Evolutionary conservation across 2,888 invertebrate genomes (phyloP).

Genomic region (Coelinius sp.): DNA sequence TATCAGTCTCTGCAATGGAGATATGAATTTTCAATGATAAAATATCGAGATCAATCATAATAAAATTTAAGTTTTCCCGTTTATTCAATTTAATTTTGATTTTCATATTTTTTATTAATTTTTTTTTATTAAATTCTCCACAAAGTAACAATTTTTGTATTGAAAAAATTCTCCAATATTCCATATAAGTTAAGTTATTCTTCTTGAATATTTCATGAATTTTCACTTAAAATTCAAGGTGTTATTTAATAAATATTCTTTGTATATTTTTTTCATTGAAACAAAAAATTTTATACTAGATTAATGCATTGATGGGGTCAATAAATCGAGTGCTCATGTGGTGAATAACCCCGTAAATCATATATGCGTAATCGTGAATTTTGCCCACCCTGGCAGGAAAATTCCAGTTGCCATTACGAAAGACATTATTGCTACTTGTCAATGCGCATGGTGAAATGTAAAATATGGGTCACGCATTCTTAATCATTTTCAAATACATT

Average conservation of each 20-base stretch:
- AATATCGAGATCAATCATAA: neutral
- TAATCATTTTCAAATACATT: neutral
- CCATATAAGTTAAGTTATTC: neutral
- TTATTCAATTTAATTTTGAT: too few species aligned
- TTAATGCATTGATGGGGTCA: neutral
- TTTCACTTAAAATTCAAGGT: neutral
- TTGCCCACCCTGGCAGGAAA: neutral
- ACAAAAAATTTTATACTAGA: neutral
- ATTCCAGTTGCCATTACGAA: neutral
- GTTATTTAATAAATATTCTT: neutral
- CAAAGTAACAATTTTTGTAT: neutral
- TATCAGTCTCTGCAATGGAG: neutral
- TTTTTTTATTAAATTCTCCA: neutral
- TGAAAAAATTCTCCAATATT: neutral
- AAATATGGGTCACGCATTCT: neutral
- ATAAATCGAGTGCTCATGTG: neutral
- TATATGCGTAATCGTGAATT: constrained; percentile 12
- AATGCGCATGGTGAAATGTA: neutral
- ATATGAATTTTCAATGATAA: neutral
- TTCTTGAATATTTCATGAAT: neutral
- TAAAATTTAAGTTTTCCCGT: neutral
- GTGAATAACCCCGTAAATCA: constrained; percentile 2
- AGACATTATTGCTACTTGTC: constrained; percentile 11
- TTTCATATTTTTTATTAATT: too few species aligned
- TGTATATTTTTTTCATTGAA: neutral